These are phyloP conservation scores for Oriolus oriolus DNA, from an alignment of 2,113 vertebrate species.

Conservation along the genomic window DNA sequence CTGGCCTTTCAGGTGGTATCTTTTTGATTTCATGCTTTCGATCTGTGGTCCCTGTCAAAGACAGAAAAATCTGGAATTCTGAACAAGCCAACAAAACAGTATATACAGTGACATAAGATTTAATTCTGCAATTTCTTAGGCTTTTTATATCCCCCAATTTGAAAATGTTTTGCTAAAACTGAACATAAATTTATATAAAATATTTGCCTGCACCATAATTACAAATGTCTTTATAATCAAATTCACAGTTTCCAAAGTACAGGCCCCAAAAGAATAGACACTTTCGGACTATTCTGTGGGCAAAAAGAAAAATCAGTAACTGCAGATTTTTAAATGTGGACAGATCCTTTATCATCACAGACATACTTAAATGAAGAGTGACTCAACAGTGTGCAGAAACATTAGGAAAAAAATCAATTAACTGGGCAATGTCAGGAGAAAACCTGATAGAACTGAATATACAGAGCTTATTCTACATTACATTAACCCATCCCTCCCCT, in stretches of 20 bases:
- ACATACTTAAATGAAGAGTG: not conserved
- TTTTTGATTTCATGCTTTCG: constrained; percentile 90
- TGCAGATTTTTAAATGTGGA: not conserved
- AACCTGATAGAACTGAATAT: not conserved
- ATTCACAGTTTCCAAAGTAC: not conserved
- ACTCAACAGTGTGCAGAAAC: not conserved
- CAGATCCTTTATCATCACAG: not conserved
- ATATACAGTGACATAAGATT: not conserved
- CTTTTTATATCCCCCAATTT: not conserved
- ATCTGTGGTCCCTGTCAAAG: constrained; percentile 75
- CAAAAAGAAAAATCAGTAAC: not conserved
- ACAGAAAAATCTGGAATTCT: not conserved
- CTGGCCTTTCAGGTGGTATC: constrained; percentile 92
- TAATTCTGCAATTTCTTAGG: not conserved
- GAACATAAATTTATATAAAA: not conserved
- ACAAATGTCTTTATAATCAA: not conserved
- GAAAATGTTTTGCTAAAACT: not conserved
- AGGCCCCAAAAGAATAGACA: not conserved
- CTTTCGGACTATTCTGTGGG: not conserved
- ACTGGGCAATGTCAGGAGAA: not conserved
- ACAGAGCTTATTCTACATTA: not conserved
- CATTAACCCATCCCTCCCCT: not conserved
- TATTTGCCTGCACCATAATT: not conserved
- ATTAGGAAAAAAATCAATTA: not conserved
- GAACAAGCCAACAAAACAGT: not conserved